A percentile compares a stretch with the other conserved stretches of the same genome.
phyloP scores from a whole-genome alignment of 2,797 vertebrate genomes.

The Aplochiton taeniatus region DNA sequence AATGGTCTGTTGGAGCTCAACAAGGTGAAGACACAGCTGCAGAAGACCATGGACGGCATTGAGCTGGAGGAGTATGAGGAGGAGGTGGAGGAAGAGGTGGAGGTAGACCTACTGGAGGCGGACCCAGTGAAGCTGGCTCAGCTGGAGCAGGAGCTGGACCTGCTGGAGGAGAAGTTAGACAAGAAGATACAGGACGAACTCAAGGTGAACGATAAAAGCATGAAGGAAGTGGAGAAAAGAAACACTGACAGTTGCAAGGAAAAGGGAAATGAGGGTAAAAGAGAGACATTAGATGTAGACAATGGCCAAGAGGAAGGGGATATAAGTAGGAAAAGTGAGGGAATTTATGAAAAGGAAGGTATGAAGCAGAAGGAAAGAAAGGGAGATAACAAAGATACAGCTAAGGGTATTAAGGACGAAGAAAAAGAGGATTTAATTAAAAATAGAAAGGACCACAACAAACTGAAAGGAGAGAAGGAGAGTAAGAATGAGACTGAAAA shows the following conservation, averaged over 20 bases:
- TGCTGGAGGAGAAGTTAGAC: conserved; percentile 71
- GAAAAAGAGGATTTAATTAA: not conserved
- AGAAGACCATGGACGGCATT: conserved; percentile 72
- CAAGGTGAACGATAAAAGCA: conserved; percentile 30
- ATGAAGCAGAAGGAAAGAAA: not conserved
- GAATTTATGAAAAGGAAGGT: not conserved
- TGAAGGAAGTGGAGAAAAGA: conserved; percentile 20
- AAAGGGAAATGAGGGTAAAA: not conserved
- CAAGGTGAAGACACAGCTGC: conserved; percentile 68
- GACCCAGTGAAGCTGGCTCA: conserved; percentile 65
- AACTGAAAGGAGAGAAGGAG: too few species aligned
- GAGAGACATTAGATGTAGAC: not conserved
- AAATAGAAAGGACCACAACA: too few species aligned
- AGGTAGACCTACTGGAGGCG: conserved; percentile 50
- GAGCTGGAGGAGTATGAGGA: conserved; percentile 71
- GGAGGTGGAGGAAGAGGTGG: conserved; percentile 60
- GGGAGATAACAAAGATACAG: not conserved
- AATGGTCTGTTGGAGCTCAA: conserved; percentile 68
- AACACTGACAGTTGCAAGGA: not conserved
- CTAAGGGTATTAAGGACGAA: not conserved
- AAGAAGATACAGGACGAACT: conserved; percentile 49
- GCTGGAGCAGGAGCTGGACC: conserved; percentile 71
- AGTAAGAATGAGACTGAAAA: not conserved
- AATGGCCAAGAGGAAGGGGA: too few species aligned
- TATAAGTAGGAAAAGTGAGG: conserved; percentile 21